Evolutionary conservation across 35 echinoderm and acorn worm species (phyloP).

Genomic region (Diadema setosum): DNA sequence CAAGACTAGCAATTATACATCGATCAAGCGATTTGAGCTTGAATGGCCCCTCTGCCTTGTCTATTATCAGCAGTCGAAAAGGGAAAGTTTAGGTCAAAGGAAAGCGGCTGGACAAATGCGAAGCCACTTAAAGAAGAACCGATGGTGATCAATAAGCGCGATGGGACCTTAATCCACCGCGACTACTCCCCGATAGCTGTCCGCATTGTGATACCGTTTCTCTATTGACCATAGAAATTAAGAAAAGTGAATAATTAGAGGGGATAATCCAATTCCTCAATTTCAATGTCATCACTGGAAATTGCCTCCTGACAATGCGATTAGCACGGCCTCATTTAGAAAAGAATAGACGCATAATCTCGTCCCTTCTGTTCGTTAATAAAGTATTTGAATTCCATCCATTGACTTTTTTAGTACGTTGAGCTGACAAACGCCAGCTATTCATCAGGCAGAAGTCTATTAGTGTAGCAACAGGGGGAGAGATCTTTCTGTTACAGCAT

Average conservation of each 20-base stretch:
- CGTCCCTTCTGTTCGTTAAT: not conserved
- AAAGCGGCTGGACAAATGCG: not conserved
- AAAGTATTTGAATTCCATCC: too few relatives aligned
- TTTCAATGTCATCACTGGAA: conserved; percentile 17
- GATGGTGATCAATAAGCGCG: not conserved
- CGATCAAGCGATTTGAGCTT: conserved; percentile 16
- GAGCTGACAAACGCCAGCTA: not conserved
- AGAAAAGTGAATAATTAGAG: conserved; percentile 4
- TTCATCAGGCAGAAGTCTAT: not conserved
- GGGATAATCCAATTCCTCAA: conserved; percentile 18
- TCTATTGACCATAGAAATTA: not conserved
- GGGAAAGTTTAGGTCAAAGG: not conserved
- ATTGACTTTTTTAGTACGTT: not conserved
- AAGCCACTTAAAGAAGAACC: not conserved
- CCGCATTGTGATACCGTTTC: not conserved
- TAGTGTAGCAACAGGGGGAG: too few relatives aligned
- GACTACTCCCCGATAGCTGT: not conserved
- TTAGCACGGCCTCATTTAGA: conserved; percentile 7
- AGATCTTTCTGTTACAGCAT: not conserved
- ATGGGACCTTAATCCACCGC: not conserved
- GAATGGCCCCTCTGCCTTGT: not conserved
- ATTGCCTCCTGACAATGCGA: not conserved
- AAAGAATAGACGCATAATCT: not conserved
- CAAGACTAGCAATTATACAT: conserved; percentile 20
- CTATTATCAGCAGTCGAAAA: not conserved